phyloP scores from a whole-genome alignment of 2,113 vertebrate species.

The Macroglossus sobrinus region DNA sequence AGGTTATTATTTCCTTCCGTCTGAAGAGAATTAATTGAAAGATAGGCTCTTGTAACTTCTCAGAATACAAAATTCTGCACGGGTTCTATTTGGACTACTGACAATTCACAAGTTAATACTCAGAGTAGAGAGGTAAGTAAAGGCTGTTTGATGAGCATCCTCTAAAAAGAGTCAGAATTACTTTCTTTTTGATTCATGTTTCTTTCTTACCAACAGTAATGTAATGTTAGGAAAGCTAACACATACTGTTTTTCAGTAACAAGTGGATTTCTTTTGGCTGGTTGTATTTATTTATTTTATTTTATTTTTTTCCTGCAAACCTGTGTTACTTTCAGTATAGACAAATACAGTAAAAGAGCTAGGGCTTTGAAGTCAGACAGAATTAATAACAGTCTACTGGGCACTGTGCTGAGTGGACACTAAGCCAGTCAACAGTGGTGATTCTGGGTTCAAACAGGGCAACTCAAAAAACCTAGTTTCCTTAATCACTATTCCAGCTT shows the following conservation, averaged over 20 bases:
- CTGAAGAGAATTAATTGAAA: background rate
- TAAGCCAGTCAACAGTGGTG: background rate
- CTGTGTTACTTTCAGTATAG: background rate
- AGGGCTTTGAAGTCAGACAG: background rate
- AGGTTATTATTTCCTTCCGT: slow-evolving; percentile 61
- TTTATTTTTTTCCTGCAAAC: background rate
- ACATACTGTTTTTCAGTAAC: background rate
- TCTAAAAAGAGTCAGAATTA: background rate
- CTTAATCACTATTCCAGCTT: background rate
- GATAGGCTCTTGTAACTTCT: background rate
- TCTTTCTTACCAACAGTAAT: background rate
- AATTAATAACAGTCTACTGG: background rate
- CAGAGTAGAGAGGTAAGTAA: background rate
- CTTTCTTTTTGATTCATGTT: background rate
- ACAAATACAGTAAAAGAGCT: background rate
- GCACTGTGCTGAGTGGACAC: background rate
- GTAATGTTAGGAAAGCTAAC: background rate
- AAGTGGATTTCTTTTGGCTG: background rate
- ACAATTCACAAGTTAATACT: background rate
- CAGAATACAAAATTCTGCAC: background rate
- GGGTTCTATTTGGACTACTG: background rate
- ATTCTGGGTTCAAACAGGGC: background rate
- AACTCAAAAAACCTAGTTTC: background rate
- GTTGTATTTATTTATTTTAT: background rate
- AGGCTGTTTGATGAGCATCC: background rate